Percentiles rank a stretch among this genome's conserved stretches.
Evolutionary conservation across 2,888 invertebrate genomes (phyloP).

Genomic region (Spisula solida): DNA sequence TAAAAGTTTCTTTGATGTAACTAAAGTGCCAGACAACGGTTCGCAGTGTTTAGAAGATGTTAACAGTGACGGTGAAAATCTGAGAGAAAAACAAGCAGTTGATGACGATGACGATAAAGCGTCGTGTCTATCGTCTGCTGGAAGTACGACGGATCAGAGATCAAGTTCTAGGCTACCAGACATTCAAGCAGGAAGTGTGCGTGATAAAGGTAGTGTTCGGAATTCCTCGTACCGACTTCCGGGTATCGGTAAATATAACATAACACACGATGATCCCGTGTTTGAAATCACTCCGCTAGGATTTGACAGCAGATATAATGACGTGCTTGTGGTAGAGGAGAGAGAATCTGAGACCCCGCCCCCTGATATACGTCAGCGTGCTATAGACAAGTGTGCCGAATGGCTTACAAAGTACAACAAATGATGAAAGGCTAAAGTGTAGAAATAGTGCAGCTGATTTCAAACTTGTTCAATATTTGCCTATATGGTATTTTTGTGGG

Average conservation of each 20-base stretch:
- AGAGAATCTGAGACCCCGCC: conserved; percentile 79
- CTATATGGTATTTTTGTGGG: neutral
- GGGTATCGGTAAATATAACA: conserved; percentile 75
- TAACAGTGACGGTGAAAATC: conserved; percentile 51
- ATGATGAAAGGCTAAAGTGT: neutral
- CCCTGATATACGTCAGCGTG: conserved; percentile 78
- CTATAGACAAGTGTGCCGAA: conserved; percentile 81
- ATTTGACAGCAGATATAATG: conserved; percentile 82
- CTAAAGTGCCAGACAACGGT: conserved; percentile 50
- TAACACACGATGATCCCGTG: conserved; percentile 72
- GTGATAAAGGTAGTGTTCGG: conserved; percentile 39
- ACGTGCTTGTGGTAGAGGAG: conserved; percentile 76
- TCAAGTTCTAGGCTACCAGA: conserved; percentile 59
- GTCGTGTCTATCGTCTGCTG: conserved; percentile 61
- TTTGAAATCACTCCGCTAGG: conserved; percentile 83
- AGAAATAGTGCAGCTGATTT: neutral
- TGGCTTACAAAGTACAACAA: conserved; percentile 76
- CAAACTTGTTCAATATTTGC: neutral
- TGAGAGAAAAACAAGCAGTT: conserved; percentile 17
- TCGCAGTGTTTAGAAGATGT: conserved; percentile 44
- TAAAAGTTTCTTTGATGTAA: conserved; percentile 39
- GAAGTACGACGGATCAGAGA: conserved; percentile 51
- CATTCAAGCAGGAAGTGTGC: conserved; percentile 57
- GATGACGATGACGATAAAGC: conserved; percentile 43
- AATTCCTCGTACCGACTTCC: conserved; percentile 71